Base-by-base conservation (phyloP, 2,888 invertebrate species). In the Maniola hyperantus region DNA sequence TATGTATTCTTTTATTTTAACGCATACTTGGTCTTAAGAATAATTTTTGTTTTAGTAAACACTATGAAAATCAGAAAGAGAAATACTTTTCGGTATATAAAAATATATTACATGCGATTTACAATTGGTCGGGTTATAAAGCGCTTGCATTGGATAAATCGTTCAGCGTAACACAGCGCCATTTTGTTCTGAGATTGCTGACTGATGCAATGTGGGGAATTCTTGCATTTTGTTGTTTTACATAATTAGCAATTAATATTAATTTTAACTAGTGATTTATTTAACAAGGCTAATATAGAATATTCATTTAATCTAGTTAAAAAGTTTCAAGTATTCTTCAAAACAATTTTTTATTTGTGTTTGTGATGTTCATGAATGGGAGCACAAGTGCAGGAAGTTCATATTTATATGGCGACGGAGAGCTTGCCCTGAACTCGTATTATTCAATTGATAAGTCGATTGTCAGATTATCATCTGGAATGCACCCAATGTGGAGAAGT, bases 111-210 rank as follows among this genome's bases (percentile, higher is more conserved):
- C 10, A 50, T 50, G 20, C 26, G 8, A 39, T 20, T 6, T 65
- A 48, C 78, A 67, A 73, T 70, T 76, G 76, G 83, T 76, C 81
- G 84, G 72, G 57, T 87, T 84, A 81, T 91, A 87, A 87, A 92
- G 91, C 91, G 91, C 91, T 91, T 90, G 88, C 83, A 76, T 77
- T 79, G 74, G 75, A 78, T 77, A 77, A 69, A 65, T 58, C 63
- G 63, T 67, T 75, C 72, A 70, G 65, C 73, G 71, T 79, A 76
- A 79, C 84, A 91, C 84, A 91, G 87, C 92, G 92, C 92, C 92
- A 92, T 92, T 91, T 92, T 92, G 91, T 89, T 77, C 73, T 76
- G 67, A 72, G 71, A 79, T 76, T 80, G 90, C 89, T 89, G 86
- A 84, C 82, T 90, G 90, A 90, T 87, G 88, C 86, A 90, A 91